These are phyloP conservation scores for Psittacula cyanocephala DNA, from an alignment of 2,113 vertebrate species.

Conservation along the genomic window DNA sequence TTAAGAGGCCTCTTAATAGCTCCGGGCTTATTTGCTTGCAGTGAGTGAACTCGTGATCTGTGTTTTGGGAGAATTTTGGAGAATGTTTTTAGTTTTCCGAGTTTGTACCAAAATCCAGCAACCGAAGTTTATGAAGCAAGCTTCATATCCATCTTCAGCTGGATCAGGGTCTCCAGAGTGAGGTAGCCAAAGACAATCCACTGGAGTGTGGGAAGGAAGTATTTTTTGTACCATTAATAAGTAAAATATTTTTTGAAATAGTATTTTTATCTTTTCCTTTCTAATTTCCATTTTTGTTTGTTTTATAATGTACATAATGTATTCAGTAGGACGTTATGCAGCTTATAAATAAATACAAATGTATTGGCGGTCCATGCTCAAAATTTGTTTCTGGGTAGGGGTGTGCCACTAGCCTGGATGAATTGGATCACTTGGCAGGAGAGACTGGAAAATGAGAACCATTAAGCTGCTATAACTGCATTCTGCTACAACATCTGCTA, in stretches of 20 bases:
- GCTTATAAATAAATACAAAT: neutral
- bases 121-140: neutral
- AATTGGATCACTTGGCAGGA: neutral
- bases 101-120: neutral
- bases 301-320: neutral
- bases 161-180: neutral
- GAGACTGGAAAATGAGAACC: neutral
- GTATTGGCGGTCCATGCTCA: neutral
- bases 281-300: neutral
- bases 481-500: neutral
- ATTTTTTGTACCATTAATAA: neutral
- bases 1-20: neutral
- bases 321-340: neutral
- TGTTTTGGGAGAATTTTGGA: neutral
- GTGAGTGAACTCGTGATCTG: neutral
- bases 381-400: neutral
- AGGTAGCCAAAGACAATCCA: neutral
- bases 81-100: neutral
- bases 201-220: neutral
- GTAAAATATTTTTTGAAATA: neutral
- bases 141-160: neutral
- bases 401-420: neutral
- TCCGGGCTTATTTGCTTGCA: neutral
- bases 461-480: neutral
- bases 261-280: neutral